A percentile compares a stretch with the other conserved stretches of the same genome.
Evolutionary conservation across 2,888 invertebrate genomes (phyloP).

Genomic region (Meiosimyza decipiens): DNA sequence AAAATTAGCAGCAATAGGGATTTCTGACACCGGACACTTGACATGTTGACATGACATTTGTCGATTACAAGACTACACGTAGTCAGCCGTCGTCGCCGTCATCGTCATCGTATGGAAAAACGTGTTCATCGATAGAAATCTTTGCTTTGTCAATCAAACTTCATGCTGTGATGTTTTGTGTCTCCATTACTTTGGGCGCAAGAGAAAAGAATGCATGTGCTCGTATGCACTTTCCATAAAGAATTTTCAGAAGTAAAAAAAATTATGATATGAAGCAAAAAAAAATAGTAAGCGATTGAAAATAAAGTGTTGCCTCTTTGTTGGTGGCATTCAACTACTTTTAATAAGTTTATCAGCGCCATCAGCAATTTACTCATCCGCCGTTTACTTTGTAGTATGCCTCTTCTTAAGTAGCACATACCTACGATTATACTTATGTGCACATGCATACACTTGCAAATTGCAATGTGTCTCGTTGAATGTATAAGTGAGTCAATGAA

Average conservation of each 20-base stretch:
- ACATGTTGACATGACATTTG: conserved; percentile 11
- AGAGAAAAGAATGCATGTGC: background rate
- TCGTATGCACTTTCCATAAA: conserved; percentile 9
- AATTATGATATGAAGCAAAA: background rate
- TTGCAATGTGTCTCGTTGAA: background rate
- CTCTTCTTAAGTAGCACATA: background rate
- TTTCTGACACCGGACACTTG: too few relatives aligned
- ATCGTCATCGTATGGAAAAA: conserved; percentile 29
- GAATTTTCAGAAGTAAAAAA: conserved; percentile 7
- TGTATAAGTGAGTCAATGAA: conserved; percentile 26
- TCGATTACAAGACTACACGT: conserved; percentile 19
- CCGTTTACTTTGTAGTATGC: conserved; percentile 38
- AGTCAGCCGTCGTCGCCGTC: conserved; percentile 1
- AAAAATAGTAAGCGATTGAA: background rate
- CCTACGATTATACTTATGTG: background rate
- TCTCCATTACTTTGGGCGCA: background rate
- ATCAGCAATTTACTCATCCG: conserved; percentile 64
- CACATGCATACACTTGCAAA: background rate
- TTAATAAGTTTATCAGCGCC: conserved; percentile 63
- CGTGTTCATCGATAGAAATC: conserved; percentile 50
- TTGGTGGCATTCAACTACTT: conserved; percentile 63
- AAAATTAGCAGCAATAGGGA: background rate
- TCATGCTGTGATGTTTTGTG: conserved; percentile 36
- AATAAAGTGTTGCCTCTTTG: conserved; percentile 54
- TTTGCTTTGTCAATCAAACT: conserved; percentile 50